Base-by-base conservation (phyloP, 2,113 vertebrate genomes). In the Oriolus oriolus region DNA sequence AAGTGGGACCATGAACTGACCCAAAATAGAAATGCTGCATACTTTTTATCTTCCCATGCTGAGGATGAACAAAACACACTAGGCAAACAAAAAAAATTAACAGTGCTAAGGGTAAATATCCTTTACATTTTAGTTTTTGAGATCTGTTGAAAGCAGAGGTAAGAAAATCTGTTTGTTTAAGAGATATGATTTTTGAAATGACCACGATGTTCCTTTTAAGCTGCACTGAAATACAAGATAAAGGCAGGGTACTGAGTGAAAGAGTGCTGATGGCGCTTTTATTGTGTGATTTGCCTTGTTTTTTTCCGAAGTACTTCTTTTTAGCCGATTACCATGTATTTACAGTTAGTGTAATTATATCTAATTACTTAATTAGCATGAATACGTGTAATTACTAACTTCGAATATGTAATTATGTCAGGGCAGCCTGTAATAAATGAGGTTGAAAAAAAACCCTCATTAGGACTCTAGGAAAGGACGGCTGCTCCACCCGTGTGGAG, bases 321-420 rank as follows among this genome's bases (percentile, higher is more conserved):
- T 97, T 97, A 96, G 96, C 85, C 96, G 76, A 97, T 97, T 97
- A 97, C 91, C 83, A 84, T 87, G 91, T 98, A 97, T 98, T 98
- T 98, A 98, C 97, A 97, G 96, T 96, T 96, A 93, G 87, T 86
- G 87, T 96, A 98, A 98, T 98, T 98, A 97, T 61, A 90, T 90
- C 96, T 98, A 97, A 98, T 98, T 98, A 97, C 97, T 97, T 97
- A 97, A 98, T 98, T 97, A 98, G 95, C 95, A 95, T 95, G 96
- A 97, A 97, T 98, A 96, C 53, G 11, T 89, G 95, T 96, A 97
- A 97, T 97, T 97, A 95, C 97, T 97, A 96, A 98, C 93, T 97
- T 90, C 83, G 21, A 96, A 94, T 94, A 95, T 97, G 94, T 90
- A 97, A 98, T 96, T 97, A 97, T 78, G 78, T 89, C 80, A 87